These are phyloP conservation scores for Megaustenia siamemsis DNA, from an alignment of 2,888 invertebrate species.

Conservation along the genomic window DNA sequence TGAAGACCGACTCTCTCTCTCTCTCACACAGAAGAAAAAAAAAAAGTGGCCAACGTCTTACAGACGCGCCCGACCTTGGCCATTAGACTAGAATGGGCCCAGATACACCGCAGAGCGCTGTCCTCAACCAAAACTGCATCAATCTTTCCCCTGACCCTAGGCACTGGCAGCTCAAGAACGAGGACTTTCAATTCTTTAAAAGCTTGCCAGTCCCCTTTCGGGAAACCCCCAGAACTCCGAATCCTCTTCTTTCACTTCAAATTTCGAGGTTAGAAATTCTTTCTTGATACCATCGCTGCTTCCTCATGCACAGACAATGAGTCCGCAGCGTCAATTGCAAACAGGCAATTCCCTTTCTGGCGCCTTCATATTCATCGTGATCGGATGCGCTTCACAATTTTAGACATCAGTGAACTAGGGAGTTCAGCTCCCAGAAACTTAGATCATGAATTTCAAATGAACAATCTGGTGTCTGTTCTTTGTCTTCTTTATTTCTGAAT, in stretches of 20 bases:
- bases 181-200: constrained; percentile 24
- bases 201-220: background rate
- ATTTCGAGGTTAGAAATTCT: constrained; percentile 19
- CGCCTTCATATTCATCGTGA: constrained; percentile 32
- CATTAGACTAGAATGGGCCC: constrained; percentile 45
- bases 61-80: constrained; percentile 39
- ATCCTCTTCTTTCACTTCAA: constrained; percentile 30
- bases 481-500: background rate
- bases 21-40: no score
- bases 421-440: background rate
- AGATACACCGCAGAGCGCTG: constrained; percentile 30
- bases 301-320: constrained; percentile 28
- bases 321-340: constrained; percentile 6
- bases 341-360: constrained; percentile 26
- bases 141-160: constrained; percentile 45
- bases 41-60: constrained; percentile 37
- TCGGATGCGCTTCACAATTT: constrained; percentile 28
- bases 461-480: background rate
- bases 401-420: background rate
- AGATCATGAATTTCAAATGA: constrained; percentile 40
- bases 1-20: background rate
- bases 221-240: constrained; percentile 24
- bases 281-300: constrained; percentile 23
- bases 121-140: constrained; percentile 49
- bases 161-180: constrained; percentile 6